Percentiles rank a stretch among this genome's conserved stretches.
Conservation (phyloP, 1,140 invertebrate species). For the Schlechtendalia chinensis region DNA sequence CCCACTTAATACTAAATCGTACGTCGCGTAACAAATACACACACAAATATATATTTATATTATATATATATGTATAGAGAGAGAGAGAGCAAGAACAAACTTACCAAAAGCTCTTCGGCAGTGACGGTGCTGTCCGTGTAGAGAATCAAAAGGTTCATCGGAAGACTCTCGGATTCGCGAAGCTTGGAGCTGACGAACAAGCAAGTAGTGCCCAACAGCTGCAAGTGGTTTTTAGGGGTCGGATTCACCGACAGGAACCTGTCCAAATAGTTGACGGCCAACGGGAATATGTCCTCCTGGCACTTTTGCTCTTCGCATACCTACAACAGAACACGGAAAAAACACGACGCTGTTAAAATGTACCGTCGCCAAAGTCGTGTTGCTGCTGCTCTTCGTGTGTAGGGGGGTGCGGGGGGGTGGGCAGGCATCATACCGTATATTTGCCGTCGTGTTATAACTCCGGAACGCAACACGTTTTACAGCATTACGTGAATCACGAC, state of each 20-base stretch:
- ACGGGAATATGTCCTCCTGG: slow-evolving; percentile 86
- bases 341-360: not conserved
- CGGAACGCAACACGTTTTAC: no score
- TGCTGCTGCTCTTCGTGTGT: no score
- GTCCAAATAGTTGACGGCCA: slow-evolving; percentile 90
- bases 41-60: no score
- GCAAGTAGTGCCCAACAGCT: slow-evolving; percentile 84
- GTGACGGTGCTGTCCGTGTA: slow-evolving; percentile 91
- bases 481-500: no score
- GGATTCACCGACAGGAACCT: slow-evolving; percentile 80
- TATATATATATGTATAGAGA: no score
- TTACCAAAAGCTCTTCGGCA: slow-evolving; percentile 79
- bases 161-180: slow-evolving; percentile 71
- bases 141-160: slow-evolving; percentile 77
- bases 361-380: no score
- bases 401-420: no score
- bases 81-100: slow-evolving; percentile 55
- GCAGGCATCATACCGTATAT: no score
- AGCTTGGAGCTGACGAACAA: slow-evolving; percentile 89
- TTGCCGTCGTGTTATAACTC: no score
- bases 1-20: no score
- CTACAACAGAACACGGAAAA: slow-evolving; percentile 65
- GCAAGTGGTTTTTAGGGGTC: slow-evolving; percentile 78
- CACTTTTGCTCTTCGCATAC: slow-evolving; percentile 88
- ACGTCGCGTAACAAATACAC: no score